These are phyloP conservation scores for Dryobates pubescens DNA, from an alignment of 2,797 vertebrate species.

Conservation along the genomic window DNA sequence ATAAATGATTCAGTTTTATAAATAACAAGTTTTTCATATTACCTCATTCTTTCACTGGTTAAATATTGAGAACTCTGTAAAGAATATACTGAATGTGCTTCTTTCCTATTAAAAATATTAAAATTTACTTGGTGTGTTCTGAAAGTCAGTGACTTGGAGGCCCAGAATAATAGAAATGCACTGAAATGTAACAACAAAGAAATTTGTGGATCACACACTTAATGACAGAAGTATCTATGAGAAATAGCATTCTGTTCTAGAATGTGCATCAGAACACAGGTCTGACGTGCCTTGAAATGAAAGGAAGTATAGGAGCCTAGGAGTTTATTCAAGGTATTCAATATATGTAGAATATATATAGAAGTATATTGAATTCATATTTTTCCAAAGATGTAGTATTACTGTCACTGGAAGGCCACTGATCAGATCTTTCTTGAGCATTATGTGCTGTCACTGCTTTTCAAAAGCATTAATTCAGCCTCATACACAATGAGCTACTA, in stretches of 20 bases:
- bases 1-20: background rate
- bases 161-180: background rate
- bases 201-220: background rate
- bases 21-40: background rate
- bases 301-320: background rate
- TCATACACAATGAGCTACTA: fast-evolving
- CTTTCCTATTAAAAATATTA: background rate
- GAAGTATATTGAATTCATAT: background rate
- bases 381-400: background rate
- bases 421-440: background rate
- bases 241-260: background rate
- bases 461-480: background rate
- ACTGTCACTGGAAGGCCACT: background rate
- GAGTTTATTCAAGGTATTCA: no score
- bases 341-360: no score
- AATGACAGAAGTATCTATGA: background rate
- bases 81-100: background rate
- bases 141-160: background rate
- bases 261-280: background rate
- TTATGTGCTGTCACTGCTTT: background rate
- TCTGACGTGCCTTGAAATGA: background rate
- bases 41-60: background rate
- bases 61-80: background rate
- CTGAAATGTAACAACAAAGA: background rate
- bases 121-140: background rate